Conservation (phyloP, 2,113 vertebrate genomes). For the human (Homo sapiens) region DNA sequence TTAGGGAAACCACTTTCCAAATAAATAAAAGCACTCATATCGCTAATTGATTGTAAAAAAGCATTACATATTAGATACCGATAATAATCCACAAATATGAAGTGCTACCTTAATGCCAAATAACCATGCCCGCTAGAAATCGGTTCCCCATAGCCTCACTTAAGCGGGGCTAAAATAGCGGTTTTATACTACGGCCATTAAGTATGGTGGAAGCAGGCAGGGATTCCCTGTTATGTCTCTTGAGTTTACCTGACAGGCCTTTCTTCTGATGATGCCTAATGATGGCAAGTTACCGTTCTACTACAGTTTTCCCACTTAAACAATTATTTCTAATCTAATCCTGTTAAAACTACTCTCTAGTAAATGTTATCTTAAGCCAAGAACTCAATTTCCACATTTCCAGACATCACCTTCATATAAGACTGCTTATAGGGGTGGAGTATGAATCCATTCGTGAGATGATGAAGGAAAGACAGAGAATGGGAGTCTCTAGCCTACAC, state of each 20-base stretch:
- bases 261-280: not conserved
- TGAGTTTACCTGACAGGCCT: not conserved
- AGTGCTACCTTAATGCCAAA: not conserved
- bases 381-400: not conserved
- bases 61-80: not conserved
- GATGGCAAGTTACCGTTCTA: not conserved
- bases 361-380: not conserved
- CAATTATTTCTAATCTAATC: constrained; percentile 24
- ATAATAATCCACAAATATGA: not conserved
- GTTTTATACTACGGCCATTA: not conserved
- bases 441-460: not conserved
- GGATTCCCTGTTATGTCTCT: not conserved
- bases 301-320: constrained; percentile 9
- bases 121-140: not conserved
- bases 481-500: not conserved
- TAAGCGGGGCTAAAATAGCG: not conserved
- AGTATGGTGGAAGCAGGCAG: not conserved
- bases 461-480: not conserved
- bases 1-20: not conserved
- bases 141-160: not conserved
- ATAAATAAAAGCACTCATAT: not conserved
- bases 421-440: not conserved
- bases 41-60: not conserved
- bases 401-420: not conserved
- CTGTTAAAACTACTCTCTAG: not conserved